Evolutionary conservation across 1,140 invertebrate genomes (phyloP), one percentile per base, ranked within the genome.

Genomic region (Drosophila ogumai): DNA sequence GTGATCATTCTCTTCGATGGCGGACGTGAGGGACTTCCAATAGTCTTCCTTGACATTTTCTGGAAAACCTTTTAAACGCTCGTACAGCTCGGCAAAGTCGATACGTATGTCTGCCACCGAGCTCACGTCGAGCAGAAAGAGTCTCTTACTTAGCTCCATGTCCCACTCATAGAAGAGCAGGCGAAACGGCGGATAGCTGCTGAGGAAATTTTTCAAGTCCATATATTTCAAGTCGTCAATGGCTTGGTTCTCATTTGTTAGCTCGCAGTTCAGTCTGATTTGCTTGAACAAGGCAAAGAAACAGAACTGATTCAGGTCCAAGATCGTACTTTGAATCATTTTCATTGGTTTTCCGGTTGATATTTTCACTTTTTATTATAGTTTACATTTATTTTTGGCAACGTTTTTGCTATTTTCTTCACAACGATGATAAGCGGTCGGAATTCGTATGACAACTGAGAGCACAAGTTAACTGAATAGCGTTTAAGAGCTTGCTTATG

Each of bases 221-320:
- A 19, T 12, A 31, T 57, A 64, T 28, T 44, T 64, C 0, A 64
- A 9, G n/a, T 57, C 36, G 7, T 56, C 61, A 7, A 36, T 32
- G 10, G 19, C 9, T 17, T 19, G 2, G 4, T 9, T 22, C 19
- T n/a, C 31, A 25, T 44, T 28, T n/a, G 17, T 4, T 43, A 28
- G 12, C 17, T 64, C 61, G 28, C 61, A 64, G 28, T 17, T 64
- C 2, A 12, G 12, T 25, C 32, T 55, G 2, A 64, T 57, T 57
- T 64, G 38, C 7, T 28, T 41, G 19, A 64, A 64, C 40, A 64
- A 17, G 10, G 55, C 61, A 25, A 57, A 64, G 19, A 10, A 58
- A 25, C 61, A 64, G 31, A 43, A 64, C 8, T 64, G 38, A 56
- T 64, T 64, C 3, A 64, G 32, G 8, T 44, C 52, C 6, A 64